phyloP scores from a whole-genome alignment of 2,113 vertebrate species.

The Cranoglanis bouderius region DNA sequence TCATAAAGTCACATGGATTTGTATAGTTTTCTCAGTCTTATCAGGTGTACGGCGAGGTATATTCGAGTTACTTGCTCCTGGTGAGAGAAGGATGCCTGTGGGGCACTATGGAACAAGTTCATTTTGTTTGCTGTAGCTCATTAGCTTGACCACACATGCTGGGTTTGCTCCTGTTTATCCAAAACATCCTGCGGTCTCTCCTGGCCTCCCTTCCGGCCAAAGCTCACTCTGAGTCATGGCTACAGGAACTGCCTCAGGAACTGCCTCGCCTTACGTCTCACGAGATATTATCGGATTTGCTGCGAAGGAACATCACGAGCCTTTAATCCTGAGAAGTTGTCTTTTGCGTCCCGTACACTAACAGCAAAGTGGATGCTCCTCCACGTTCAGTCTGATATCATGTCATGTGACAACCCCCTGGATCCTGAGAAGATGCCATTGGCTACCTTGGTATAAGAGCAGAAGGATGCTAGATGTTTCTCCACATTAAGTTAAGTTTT shows the following conservation, averaged over 20 bases:
- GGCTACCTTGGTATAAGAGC: neutral
- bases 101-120: conserved; percentile 8
- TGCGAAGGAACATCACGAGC: neutral
- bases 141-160: conserved; percentile 41
- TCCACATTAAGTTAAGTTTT: neutral
- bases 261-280: conserved; percentile 19
- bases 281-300: conserved; percentile 29
- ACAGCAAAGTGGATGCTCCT: neutral
- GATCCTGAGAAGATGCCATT: neutral
- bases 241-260: conserved; percentile 40
- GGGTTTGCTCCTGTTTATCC: conserved; percentile 49
- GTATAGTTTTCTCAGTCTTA: neutral
- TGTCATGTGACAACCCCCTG: too few relatives aligned
- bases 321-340: neutral
- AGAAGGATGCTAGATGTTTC: neutral
- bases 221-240: conserved; percentile 41
- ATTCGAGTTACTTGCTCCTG: conserved; percentile 1
- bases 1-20: neutral
- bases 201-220: conserved; percentile 43
- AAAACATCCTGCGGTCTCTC: conserved; percentile 40
- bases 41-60: neutral
- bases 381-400: neutral
- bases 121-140: conserved; percentile 43
- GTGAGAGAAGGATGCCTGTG: neutral
- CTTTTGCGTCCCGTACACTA: too few relatives aligned